phyloP scores from a whole-genome alignment of 2,888 invertebrate species.

The Formica aserva region DNA sequence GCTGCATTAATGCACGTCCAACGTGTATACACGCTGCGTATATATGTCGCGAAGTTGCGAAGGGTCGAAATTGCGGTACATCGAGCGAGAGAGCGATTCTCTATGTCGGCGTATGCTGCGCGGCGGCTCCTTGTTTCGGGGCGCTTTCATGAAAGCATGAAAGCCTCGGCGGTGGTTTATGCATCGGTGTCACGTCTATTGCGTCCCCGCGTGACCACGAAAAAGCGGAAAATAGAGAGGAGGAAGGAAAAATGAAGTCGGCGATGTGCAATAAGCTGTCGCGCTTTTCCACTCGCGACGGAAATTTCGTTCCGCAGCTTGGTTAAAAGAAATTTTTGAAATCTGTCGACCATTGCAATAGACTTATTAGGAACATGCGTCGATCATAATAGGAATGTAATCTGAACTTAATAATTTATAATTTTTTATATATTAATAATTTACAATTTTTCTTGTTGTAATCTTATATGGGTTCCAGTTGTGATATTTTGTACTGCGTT shows the following conservation, averaged over 20 bases:
- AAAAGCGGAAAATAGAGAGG: slow-evolving; percentile 22
- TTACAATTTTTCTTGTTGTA: background rate
- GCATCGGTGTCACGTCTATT: slow-evolving; percentile 47
- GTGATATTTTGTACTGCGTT: background rate
- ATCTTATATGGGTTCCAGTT: background rate
- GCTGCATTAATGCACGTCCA: slow-evolving; percentile 20
- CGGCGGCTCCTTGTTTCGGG: slow-evolving; percentile 41
- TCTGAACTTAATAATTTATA: background rate
- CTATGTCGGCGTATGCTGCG: slow-evolving; percentile 3
- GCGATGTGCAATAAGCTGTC: slow-evolving; percentile 19
- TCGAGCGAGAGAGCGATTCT: slow-evolving; percentile 13
- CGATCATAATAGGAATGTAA: background rate
- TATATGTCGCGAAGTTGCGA: slow-evolving; percentile 22
- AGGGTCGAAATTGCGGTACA: slow-evolving; percentile 38
- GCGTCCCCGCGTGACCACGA: slow-evolving; percentile 17
- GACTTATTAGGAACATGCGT: background rate
- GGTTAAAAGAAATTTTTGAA: background rate
- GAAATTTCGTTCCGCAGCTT: background rate
- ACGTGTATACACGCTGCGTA: background rate
- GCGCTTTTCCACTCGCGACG: background rate
- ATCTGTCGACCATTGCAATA: background rate
- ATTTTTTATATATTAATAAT: background rate
- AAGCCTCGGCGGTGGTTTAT: slow-evolving; percentile 41
- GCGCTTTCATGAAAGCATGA: slow-evolving; percentile 45
- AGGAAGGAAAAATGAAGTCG: slow-evolving; percentile 13